These are phyloP conservation scores for Drosophila engyochracea DNA, from an alignment of 2,888 invertebrate genomes.

Conservation along the genomic window DNA sequence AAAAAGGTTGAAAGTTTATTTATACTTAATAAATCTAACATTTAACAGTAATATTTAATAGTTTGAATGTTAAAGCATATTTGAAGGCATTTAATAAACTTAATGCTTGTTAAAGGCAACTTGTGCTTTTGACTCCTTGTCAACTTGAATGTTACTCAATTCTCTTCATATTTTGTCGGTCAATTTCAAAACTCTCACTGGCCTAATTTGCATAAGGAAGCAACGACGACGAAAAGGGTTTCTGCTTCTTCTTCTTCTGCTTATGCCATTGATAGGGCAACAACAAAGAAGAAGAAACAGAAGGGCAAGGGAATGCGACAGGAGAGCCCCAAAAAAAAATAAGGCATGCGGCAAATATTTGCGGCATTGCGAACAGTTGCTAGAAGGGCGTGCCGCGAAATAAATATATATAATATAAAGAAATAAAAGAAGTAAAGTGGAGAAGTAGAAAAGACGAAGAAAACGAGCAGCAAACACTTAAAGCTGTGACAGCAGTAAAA, in stretches of 20 bases:
- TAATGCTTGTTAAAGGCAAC: conserved; percentile 20
- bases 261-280: conserved; percentile 42
- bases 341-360: conserved; percentile 71
- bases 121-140: conserved; percentile 1
- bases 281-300: neutral
- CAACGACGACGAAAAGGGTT: conserved; percentile 23
- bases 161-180: neutral
- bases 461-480: conserved; percentile 53
- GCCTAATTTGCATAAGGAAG: conserved; percentile 61
- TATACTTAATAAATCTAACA: neutral
- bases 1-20: neutral
- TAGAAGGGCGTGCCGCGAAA: conserved; percentile 70
- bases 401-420: conserved; percentile 29
- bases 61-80: neutral
- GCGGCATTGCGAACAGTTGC: conserved; percentile 64
- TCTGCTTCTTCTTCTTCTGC: conserved; percentile 10
- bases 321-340: conserved; percentile 1
- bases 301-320: conserved; percentile 15
- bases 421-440: neutral
- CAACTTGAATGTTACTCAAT: conserved; percentile 23
- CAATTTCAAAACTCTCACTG: conserved; percentile 13
- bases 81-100: conserved; percentile 7
- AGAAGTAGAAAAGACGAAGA: neutral
- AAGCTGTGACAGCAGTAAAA: conserved; percentile 52
- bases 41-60: neutral